These are phyloP conservation scores for Homalodisca vitripennis DNA, from an alignment of 1,140 invertebrate species.

Conservation along the genomic window DNA sequence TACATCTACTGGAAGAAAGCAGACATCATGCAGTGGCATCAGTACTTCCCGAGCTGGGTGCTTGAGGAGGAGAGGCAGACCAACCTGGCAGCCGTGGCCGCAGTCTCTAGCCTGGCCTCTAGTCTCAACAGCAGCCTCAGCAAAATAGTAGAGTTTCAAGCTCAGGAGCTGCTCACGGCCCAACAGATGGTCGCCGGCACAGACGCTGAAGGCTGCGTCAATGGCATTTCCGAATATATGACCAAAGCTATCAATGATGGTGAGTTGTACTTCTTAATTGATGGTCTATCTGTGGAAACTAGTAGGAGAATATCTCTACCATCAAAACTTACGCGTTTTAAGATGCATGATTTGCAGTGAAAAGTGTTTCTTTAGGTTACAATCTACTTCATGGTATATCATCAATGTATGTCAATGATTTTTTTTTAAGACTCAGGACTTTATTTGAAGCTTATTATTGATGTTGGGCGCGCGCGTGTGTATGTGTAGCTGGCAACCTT, in stretches of 20 bases:
- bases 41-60: neutral
- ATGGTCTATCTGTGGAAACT: neutral
- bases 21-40: neutral
- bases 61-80: neutral
- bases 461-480: too few relatives aligned
- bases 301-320: too few relatives aligned
- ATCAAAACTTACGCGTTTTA: too few relatives aligned
- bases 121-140: neutral
- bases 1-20: slow-evolving; percentile 12
- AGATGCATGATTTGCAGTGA: too few relatives aligned
- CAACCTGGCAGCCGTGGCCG: neutral
- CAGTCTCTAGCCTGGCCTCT: neutral
- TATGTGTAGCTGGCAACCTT: too few relatives aligned
- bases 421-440: neutral
- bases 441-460: neutral
- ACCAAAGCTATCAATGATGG: neutral
- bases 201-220: neutral
- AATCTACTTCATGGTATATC: neutral
- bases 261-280: neutral
- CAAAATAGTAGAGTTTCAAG: neutral
- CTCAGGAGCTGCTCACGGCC: neutral
- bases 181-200: neutral
- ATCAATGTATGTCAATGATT: neutral
- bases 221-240: neutral
- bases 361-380: neutral